Evolutionary conservation across 2,888 invertebrate species (phyloP), one percentile per base, ranked within the genome.

Genomic region (Tachina lurida): DNA sequence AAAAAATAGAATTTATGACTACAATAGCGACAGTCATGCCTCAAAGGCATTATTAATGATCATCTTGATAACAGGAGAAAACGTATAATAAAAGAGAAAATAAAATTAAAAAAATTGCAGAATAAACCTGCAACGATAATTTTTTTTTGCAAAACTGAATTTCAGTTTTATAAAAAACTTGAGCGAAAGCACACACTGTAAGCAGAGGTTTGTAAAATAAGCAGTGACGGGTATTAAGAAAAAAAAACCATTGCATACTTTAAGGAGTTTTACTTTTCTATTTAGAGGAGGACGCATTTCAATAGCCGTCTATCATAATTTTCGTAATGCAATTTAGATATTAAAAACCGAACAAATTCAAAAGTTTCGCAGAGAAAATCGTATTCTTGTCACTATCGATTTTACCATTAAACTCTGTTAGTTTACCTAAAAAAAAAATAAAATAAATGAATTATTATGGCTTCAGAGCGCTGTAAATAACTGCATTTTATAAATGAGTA

Each of bases 21-120:
- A 67, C 71, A 79, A 86, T 86, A 86, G 82, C 76, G 82, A 82
- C 82, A 86, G 86, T 83, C 86, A 86, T 86, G 86, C 86, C 86
- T 83, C 79, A 65, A 67, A 68, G 86, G 77, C 82, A 86, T 86
- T 86, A 83, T 83, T 86, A 86, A 83, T 86, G 83, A 83, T 79
- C 82, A 86, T 86, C 86, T 83, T 86, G 86, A 86, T 86, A 86
- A 45, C 81, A 45, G 31, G 58, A 39, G 41, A 58, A 31, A 63
- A n/a, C 9, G 43, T 17, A 75, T 17, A 65, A 67, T 65, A 54
- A 47, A 60, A 49, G 22, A 47, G 15, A 54, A 67, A 52, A 67
- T 58, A 31, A 3, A 31, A 31, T 31, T n/a, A n/a, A 31, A 31
- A 31, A 31, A 31, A 31, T 31, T 31, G 31, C 10, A 22, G 22